Evolutionary conservation across 2,113 vertebrate species (phyloP).

Genomic region (Aegotheles bennettii): DNA sequence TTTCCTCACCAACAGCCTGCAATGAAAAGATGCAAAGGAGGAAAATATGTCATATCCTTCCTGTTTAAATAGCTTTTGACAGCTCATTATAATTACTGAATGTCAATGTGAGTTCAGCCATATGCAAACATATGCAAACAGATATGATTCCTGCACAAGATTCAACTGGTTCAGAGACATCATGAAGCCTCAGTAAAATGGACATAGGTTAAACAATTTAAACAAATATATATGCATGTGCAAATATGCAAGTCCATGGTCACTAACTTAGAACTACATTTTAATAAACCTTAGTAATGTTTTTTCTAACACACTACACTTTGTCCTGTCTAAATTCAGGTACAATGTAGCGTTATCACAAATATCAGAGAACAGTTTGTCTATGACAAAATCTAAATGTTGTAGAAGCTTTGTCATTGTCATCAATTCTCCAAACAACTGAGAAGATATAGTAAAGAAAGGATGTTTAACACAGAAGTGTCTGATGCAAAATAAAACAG

Average conservation of each 20-base stretch:
- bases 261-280: not conserved
- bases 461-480: not conserved
- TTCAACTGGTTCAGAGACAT: not conserved
- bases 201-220: not conserved
- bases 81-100: conserved; percentile 25
- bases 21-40: not conserved
- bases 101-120: not conserved
- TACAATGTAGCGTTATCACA: rapidly evolving
- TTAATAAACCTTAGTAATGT: not conserved
- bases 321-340: not conserved
- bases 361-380: not conserved
- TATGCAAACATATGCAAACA: not conserved
- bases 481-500: not conserved
- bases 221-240: not conserved
- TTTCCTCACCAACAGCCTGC: not conserved
- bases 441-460: not conserved
- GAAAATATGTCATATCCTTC: conserved; percentile 1
- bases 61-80: conserved; percentile 18
- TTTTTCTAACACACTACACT: not conserved
- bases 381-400: not conserved
- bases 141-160: not conserved
- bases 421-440: not conserved
- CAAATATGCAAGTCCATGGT: not conserved
- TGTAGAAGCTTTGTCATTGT: not conserved
- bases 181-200: rapidly evolving